phyloP scores from a whole-genome alignment of 1,140 invertebrate genomes.

The Zeugodacus cucurbitae region DNA sequence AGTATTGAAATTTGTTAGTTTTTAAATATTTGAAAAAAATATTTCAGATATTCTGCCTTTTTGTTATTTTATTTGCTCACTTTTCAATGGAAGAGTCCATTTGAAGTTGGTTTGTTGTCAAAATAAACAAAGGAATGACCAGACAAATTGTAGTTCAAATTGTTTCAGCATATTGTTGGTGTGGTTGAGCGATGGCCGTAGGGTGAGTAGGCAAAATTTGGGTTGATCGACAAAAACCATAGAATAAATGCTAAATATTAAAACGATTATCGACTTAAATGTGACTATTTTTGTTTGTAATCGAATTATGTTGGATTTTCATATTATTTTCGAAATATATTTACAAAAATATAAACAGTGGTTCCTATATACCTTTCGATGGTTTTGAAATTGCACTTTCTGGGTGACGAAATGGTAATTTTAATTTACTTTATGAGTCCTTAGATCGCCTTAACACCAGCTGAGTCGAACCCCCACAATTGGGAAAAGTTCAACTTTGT shows the following conservation, averaged over 20 bases:
- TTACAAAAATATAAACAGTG: neutral
- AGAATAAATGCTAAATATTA: neutral
- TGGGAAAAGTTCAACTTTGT: too few species aligned
- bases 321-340: neutral
- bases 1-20: neutral
- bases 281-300: neutral
- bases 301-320: neutral
- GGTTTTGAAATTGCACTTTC: neutral
- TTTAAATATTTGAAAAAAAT: slow-evolving; percentile 19
- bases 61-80: neutral
- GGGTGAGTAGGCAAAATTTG: neutral
- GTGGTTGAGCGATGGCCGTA: neutral
- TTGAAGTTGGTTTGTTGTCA: neutral
- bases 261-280: slow-evolving; percentile 8
- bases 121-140: neutral
- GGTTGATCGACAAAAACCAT: neutral
- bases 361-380: neutral
- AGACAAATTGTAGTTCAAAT: neutral
- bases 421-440: too few species aligned
- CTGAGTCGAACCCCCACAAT: too few species aligned
- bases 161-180: neutral
- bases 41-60: neutral
- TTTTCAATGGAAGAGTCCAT: neutral
- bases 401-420: neutral
- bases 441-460: too few species aligned